These are phyloP conservation scores for Neopelma chrysocephalum DNA, from an alignment of 2,797 vertebrate species.

Conservation along the genomic window DNA sequence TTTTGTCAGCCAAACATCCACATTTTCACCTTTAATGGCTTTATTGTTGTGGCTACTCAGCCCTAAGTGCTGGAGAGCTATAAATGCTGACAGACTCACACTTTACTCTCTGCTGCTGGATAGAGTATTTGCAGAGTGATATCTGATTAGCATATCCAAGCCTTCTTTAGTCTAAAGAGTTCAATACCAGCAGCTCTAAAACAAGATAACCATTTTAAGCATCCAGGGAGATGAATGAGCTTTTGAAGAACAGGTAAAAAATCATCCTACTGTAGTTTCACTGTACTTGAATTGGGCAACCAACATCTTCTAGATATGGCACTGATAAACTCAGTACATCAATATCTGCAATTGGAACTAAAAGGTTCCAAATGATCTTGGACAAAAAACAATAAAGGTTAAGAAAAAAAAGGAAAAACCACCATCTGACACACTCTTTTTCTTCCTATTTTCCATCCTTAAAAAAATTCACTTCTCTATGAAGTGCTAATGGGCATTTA, in stretches of 20 bases:
- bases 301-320: not conserved
- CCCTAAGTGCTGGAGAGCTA: not conserved
- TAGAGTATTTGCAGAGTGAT: not conserved
- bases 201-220: not conserved
- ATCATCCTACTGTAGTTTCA: not conserved
- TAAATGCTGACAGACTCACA: not conserved
- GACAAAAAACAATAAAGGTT: not conserved
- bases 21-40: not conserved
- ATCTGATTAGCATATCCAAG: not conserved
- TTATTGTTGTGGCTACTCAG: not conserved
- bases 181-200: not conserved
- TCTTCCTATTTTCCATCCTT: not conserved
- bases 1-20: not conserved
- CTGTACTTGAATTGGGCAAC: not conserved
- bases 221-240: not conserved
- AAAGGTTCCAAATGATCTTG: not conserved
- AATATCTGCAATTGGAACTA: not conserved
- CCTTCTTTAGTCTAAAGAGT: not conserved
- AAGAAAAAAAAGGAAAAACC: not conserved
- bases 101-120: not conserved
- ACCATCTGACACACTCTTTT: not conserved
- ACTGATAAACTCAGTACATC: not conserved
- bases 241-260: not conserved
- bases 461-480: not conserved
- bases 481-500: not conserved